Percentiles rank a stretch among this genome's conserved stretches.
Evolutionary conservation across 2,888 invertebrate species (phyloP).

Genomic region (Leucophora obtusa): DNA sequence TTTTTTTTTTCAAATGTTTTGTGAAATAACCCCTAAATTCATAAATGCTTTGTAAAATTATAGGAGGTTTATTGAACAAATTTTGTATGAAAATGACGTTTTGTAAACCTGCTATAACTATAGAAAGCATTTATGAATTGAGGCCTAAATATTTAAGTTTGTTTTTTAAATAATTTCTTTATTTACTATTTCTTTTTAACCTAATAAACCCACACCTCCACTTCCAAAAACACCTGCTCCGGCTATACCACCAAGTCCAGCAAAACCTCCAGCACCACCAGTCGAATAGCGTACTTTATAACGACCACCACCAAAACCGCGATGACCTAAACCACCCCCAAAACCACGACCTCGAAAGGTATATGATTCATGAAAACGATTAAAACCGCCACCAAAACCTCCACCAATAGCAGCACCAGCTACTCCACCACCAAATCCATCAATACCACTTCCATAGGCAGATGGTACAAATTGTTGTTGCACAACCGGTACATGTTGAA

Average conservation of each 20-base stretch:
- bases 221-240: slow-evolving; percentile 65
- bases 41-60: no score
- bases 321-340: slow-evolving; percentile 67
- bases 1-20: no score
- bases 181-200: no score
- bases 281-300: slow-evolving; percentile 69
- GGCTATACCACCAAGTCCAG: slow-evolving; percentile 64
- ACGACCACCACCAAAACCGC: slow-evolving; percentile 66
- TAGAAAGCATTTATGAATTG: no score
- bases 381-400: slow-evolving; percentile 70
- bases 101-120: no score
- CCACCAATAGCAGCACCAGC: slow-evolving; percentile 55
- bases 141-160: no score
- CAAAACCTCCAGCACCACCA: slow-evolving; percentile 66
- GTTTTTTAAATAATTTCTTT: no score
- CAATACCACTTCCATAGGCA: background rate
- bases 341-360: slow-evolving; percentile 70
- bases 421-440: slow-evolving; percentile 15
- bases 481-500: slow-evolving; percentile 66
- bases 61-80: no score
- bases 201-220: no score
- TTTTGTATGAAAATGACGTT: no score
- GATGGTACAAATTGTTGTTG: slow-evolving; percentile 60
- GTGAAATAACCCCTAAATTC: no score
- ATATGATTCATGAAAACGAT: slow-evolving; percentile 70